Evolutionary conservation across 2,888 invertebrate genomes (phyloP).

Genomic region (Hanleya hanleyi): DNA sequence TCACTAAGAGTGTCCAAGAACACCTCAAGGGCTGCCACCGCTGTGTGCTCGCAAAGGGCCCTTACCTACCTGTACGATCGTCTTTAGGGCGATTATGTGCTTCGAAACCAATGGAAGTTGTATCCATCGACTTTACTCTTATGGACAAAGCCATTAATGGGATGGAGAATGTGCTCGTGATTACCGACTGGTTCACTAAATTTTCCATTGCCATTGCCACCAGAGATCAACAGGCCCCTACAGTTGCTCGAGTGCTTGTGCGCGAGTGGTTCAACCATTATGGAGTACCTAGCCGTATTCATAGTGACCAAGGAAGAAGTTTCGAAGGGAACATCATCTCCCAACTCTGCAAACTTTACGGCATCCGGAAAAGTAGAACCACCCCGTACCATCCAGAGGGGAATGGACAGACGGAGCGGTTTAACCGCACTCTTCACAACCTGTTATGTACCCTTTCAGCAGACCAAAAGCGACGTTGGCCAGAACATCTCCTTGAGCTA

Average conservation of each 20-base stretch:
- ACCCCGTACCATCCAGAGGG: slow-evolving; percentile 29
- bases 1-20: background rate
- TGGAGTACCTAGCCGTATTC: no score
- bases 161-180: background rate
- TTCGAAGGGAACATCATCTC: no score
- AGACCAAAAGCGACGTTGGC: slow-evolving; percentile 22
- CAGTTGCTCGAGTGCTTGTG: slow-evolving; percentile 14
- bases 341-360: no score
- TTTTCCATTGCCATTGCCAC: slow-evolving; percentile 12
- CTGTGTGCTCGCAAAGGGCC: background rate
- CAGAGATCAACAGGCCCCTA: slow-evolving; percentile 17
- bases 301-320: no score
- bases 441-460: slow-evolving; percentile 15
- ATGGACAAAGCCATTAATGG: background rate
- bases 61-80: background rate
- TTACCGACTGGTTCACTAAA: background rate
- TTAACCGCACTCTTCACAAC: slow-evolving; percentile 25
- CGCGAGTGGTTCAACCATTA: no score
- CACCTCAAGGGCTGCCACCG: background rate
- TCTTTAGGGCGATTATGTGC: background rate
- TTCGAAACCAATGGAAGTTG: background rate
- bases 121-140: background rate
- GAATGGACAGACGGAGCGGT: slow-evolving; percentile 21
- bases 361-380: no score
- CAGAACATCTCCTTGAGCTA: slow-evolving; percentile 9